Conservation (phyloP, 2,888 invertebrate genomes). For the Atherix ibis region DNA sequence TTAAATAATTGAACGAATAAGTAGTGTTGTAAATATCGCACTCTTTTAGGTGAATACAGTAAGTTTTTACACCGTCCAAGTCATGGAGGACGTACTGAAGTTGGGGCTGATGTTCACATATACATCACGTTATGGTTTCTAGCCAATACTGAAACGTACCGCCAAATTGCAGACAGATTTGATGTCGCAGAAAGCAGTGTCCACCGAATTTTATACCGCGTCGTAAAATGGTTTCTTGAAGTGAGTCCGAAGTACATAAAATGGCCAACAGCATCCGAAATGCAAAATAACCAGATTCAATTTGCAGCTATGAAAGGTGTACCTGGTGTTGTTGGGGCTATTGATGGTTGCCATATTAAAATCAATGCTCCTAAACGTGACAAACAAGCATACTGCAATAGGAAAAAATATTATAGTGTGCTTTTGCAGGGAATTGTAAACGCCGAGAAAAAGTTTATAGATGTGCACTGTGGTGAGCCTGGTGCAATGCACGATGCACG, state of each 20-base stretch:
- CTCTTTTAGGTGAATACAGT: no score
- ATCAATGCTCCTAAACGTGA: not conserved
- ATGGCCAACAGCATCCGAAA: slow-evolving; percentile 1
- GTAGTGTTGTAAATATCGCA: no score
- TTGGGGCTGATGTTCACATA: not conserved
- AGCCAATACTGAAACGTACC: slow-evolving; percentile 1
- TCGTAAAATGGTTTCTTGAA: slow-evolving; percentile 1
- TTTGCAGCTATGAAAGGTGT: not conserved
- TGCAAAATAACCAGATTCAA: not conserved
- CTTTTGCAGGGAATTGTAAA: not conserved
- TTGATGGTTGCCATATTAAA: slow-evolving; percentile 1
- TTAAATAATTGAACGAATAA: no score
- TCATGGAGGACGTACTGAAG: no score
- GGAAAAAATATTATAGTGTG: not conserved
- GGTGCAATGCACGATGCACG: not conserved
- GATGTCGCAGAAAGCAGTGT: not conserved
- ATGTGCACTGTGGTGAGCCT: not conserved
- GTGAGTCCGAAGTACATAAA: not conserved
- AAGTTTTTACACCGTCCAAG: no score
- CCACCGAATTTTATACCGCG: not conserved
- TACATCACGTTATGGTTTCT: slow-evolving; percentile 1
- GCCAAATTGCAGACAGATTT: slow-evolving; percentile 2
- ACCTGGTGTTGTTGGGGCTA: not conserved
- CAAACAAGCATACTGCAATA: not conserved
- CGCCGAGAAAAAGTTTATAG: not conserved